Percentiles rank a stretch among this genome's conserved stretches.
Conservation (phyloP, 2,888 invertebrate genomes). For the Polyommatus iphigenia region DNA sequence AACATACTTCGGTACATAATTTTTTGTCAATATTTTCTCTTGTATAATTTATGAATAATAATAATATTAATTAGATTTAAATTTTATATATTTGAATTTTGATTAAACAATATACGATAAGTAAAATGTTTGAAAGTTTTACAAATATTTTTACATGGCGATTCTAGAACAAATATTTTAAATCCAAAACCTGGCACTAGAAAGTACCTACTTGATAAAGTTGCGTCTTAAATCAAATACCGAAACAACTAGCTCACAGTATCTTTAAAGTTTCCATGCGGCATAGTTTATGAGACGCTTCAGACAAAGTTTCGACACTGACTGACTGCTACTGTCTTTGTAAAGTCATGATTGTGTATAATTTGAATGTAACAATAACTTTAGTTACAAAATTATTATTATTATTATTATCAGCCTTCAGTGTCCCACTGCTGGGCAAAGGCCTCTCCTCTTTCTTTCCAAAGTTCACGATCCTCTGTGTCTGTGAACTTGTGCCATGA, state of each 20-base stretch:
- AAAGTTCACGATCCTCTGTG: too few species aligned
- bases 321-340: background rate
- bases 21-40: too few species aligned
- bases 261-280: conserved; percentile 1
- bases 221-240: conserved; percentile 6
- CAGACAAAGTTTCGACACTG: background rate
- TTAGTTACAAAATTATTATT: too few species aligned
- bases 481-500: too few species aligned
- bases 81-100: background rate
- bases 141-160: background rate
- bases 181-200: conserved; percentile 3
- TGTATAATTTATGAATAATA: background rate
- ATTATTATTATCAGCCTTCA: too few species aligned
- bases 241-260: background rate
- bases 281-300: background rate
- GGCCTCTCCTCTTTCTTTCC: too few species aligned
- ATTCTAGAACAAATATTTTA: background rate
- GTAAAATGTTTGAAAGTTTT: background rate
- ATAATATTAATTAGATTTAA: background rate
- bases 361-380: background rate
- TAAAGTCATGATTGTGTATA: background rate
- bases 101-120: background rate
- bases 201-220: background rate
- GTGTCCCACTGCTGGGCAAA: too few species aligned
- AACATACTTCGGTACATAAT: background rate